These are phyloP conservation scores for Cephonodes hylas DNA, from an alignment of 2,888 invertebrate genomes.

Conservation along the genomic window DNA sequence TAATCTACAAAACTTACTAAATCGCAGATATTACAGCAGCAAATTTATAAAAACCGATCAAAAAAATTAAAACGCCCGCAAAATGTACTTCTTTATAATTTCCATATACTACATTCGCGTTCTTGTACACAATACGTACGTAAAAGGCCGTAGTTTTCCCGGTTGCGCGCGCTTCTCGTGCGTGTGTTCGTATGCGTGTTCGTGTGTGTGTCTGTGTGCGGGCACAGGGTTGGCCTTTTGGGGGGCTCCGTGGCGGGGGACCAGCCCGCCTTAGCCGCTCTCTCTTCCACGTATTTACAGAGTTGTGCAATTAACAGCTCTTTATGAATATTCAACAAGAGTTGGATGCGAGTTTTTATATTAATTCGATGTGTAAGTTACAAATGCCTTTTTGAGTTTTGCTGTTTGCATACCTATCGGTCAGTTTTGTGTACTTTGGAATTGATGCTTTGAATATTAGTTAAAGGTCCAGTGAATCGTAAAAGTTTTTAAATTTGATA, in stretches of 20 bases:
- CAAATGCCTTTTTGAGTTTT: constrained; percentile 40
- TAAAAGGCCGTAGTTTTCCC: constrained; percentile 79
- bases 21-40: background rate
- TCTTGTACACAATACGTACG: constrained; percentile 76
- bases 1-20: too few relatives aligned
- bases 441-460: too few relatives aligned
- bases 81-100: constrained; percentile 14
- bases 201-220: constrained; percentile 40
- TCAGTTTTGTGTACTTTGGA: background rate
- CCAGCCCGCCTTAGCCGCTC: constrained; percentile 54
- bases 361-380: constrained; percentile 72
- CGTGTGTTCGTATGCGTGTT: constrained; percentile 45
- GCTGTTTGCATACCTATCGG: constrained; percentile 12
- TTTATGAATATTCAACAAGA: constrained; percentile 78
- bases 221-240: constrained; percentile 69
- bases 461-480: too few relatives aligned
- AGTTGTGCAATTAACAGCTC: constrained; percentile 80
- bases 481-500: too few relatives aligned
- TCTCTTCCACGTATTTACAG: constrained; percentile 71
- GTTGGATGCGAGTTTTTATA: constrained; percentile 68
- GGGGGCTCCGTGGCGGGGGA: constrained; percentile 37
- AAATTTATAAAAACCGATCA: background rate
- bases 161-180: constrained; percentile 69
- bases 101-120: constrained; percentile 55
- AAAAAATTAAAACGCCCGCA: background rate